Base-by-base conservation (phyloP, 1,140 invertebrate species). In the Zaprionus africanus region DNA sequence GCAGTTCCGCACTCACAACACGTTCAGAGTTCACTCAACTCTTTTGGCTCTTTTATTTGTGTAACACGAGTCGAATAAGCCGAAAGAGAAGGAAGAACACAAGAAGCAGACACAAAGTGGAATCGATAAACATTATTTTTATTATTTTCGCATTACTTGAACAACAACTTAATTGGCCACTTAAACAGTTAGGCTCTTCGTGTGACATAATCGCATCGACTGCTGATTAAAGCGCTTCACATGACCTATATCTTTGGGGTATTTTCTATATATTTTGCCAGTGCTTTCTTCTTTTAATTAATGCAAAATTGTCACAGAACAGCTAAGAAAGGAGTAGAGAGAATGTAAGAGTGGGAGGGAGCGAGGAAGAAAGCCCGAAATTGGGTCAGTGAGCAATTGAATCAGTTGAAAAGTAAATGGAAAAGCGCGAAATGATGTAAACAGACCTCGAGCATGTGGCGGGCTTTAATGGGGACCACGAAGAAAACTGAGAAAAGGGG, bases 371-470 rank as follows among this genome's bases (percentile, higher is more conserved):
- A 46, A 26, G 15, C 26, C 22, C 53, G 28, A 84, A 84, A 84
- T 49, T 84, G 5, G 81, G 81, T 84, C 81, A 84, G 28, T 26
- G 51, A 69, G 54, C 57, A 76, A 72, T 72, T 72, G 76, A 79
- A 63, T 54, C 74, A 17, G 43, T 26, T 15, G 53, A 63, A 36
- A 46, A 31, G 26, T 19, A 28, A 56, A 49, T 22, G 46, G 34
- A 76, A 79, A 72, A 76, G 36, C 46, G 46, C 46, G 43, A 53
- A 67, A 54, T 49, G 65, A 36, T 64, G 69, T 65, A 53, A 71
- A 78, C 81, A 84, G 68, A 84, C 73, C 53, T 62, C 64, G n/a
- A 79, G 56, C 78, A 84, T 57, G 58, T 84, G 81, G 82, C 49
- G 65, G 26, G 36, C 51, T 65, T 62, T 59, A 67, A 72, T 62